Base-by-base conservation (phyloP, 2,888 invertebrate genomes). In the Parascotia fuliginaria region DNA sequence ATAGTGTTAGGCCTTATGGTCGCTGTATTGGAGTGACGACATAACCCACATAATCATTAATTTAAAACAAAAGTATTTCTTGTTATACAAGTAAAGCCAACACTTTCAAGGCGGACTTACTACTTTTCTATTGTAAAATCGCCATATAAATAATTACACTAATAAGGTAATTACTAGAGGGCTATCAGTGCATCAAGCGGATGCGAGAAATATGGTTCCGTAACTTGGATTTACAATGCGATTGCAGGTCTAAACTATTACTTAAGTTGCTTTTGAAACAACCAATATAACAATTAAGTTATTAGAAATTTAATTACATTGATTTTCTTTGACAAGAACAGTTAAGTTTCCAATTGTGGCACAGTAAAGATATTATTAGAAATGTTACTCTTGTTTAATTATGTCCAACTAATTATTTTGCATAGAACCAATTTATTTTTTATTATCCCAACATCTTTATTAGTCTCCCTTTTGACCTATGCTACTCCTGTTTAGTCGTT, bases 161-260 rank as follows among this genome's bases (percentile, higher is more conserved):
- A 79, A 81, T 79, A 69, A 73, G 74, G 38, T 70, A 74, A 82
- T 82, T 79, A 81, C 37, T 29, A 37, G 50, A 50, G 45, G 55
- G 49, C 62, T 66, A 77, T 79, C 75, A 80, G 74, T 65, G 62
- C 72, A 73, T 73, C 69, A 71, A 79, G 71, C 76, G 80, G 76
- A 75, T 75, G 75, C 61, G 65, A 70, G 68, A 75, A 70, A 70
- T 73, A 73, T 71, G 65, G 70, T 71, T 73, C 67, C 66, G 58
- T 60, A 65, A 43, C 29, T 42, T 55, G 55, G 59, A 61, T 74
- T 75, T 78, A 75, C 55, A 55, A 60, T 52, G 53, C 55, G 58
- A 73, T 75, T 73, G 58, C 51, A 28, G 41, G 39, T 29, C 44
- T 48, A 47, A 62, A 57, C 60, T 49, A 22, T 53, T 46, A 37